Base-by-base conservation (phyloP, 2,888 invertebrate genomes). In the Leptura quadrifasciata region DNA sequence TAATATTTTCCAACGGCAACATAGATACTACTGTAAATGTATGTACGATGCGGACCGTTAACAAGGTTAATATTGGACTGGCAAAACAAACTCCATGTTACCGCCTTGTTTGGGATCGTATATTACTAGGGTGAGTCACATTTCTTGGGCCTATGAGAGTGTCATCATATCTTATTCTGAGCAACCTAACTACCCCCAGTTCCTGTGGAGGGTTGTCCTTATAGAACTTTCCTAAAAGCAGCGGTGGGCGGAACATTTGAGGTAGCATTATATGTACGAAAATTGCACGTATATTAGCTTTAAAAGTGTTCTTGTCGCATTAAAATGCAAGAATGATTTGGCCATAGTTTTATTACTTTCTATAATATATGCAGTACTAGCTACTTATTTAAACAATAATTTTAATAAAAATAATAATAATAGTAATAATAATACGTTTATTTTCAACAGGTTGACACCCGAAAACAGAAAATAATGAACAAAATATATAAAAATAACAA, bases 131-230 rank as follows among this genome's bases (percentile, higher is more conserved):
- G 64, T 71, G 67, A 74, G 79, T 77, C 76, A 75, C 81, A 80
- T 82, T 80, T 82, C 80, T 80, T 76, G 65, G 75, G 72, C 79
- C 81, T 81, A 81, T 80, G 80, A 80, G 81, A 83, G 77, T 83
- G 82, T 80, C 81, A 74, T 80, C 80, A 79, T 82, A 83, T 82
- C 81, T 82, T 80, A 80, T 78, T 69, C 76, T 55, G 68, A 81
- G 72, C 79, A 77, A 82, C 78, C 76, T 80, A 82, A 81, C 82
- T 79, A 78, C 76, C 78, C 77, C 63, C 75, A 80, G 79, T 82
- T 83, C 79, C 80, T 80, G 77, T 73, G 67, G 54, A 55, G 71
- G 71, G 76, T 68, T 39, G 57, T 63, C 61, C 74, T 47, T 63
- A 61, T 65, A 57, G 39, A 55, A 74, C 52, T 67, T 74, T 54